Percentiles rank a stretch among this genome's conserved stretches.
Evolutionary conservation across 2,888 invertebrate species (phyloP).

Genomic region (Hemistola chrysoprasaria): DNA sequence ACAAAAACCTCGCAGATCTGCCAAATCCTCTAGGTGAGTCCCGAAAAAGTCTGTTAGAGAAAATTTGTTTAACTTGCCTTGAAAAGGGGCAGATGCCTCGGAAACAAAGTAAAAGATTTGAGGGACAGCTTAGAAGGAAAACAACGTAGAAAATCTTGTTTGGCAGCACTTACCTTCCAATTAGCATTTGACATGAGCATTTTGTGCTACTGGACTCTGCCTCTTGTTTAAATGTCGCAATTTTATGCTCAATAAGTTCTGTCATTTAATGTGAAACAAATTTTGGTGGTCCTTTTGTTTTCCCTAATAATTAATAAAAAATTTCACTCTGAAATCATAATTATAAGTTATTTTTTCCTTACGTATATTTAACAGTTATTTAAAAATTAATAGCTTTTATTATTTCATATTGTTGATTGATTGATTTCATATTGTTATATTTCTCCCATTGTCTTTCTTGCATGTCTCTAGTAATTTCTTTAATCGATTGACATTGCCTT

Average conservation of each 20-base stretch:
- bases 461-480: too few species aligned
- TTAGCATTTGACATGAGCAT: slow-evolving; percentile 53
- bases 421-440: too few species aligned
- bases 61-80: slow-evolving; percentile 75
- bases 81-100: slow-evolving; percentile 62
- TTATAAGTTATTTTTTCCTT: neutral
- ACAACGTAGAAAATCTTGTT: slow-evolving; percentile 54
- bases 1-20: slow-evolving; percentile 67
- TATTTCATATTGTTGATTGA: too few species aligned
- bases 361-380: too few species aligned
- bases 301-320: too few species aligned
- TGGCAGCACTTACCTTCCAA: slow-evolving; percentile 60
- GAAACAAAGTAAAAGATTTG: slow-evolving; percentile 66
- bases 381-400: too few species aligned
- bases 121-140: slow-evolving; percentile 54
- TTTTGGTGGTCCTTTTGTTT: slow-evolving; percentile 4
- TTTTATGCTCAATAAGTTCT: slow-evolving; percentile 21
- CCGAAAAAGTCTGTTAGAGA: slow-evolving; percentile 69
- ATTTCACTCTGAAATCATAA: neutral
- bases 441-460: too few species aligned
- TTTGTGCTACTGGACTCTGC: slow-evolving; percentile 20
- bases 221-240: slow-evolving; percentile 16
- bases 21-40: slow-evolving; percentile 69
- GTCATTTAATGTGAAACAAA: slow-evolving; percentile 12
- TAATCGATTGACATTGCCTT: too few species aligned